A percentile compares a stretch with the other conserved stretches of the same genome.
Conservation (phyloP, 64 coral and sea anemone genomes). For the Pocillopora damicornis region DNA sequence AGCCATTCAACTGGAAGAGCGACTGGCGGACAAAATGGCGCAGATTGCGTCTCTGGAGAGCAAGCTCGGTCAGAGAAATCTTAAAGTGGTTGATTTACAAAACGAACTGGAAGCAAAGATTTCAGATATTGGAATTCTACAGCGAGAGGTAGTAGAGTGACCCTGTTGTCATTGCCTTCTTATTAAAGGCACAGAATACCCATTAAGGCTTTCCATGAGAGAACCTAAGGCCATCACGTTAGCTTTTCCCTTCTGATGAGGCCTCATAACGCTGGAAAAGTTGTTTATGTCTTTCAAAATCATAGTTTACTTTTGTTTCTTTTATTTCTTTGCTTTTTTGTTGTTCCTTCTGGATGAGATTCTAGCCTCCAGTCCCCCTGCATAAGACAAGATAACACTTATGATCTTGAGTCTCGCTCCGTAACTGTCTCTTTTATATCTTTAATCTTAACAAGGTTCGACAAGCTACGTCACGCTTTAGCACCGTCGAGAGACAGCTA, state of each 20-base stretch:
- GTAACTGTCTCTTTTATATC: neutral
- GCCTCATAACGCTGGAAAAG: too few relatives aligned
- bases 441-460: slow-evolving; percentile 53
- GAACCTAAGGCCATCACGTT: too few relatives aligned
- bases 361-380: too few relatives aligned
- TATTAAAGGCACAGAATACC: too few relatives aligned
- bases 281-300: too few relatives aligned
- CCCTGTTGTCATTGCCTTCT: too few relatives aligned
- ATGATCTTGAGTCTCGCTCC: too few relatives aligned
- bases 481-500: slow-evolving; percentile 74
- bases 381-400: neutral
- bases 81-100: slow-evolving; percentile 89
- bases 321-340: too few relatives aligned
- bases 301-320: too few relatives aligned
- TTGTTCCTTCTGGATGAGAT: too few relatives aligned
- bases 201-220: too few relatives aligned
- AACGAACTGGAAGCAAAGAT: slow-evolving; percentile 77
- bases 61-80: slow-evolving; percentile 81
- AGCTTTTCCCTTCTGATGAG: too few relatives aligned
- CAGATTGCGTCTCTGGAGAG: slow-evolving; percentile 77
- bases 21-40: slow-evolving; percentile 86
- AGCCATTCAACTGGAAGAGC: slow-evolving; percentile 86
- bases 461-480: slow-evolving; percentile 61
- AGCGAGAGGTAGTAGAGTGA: slow-evolving; percentile 70
- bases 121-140: slow-evolving; percentile 61